A percentile compares a stretch with the other conserved stretches of the same genome.
Conservation (phyloP, 2,797 vertebrate genomes). For the Bucorvus abyssinicus region DNA sequence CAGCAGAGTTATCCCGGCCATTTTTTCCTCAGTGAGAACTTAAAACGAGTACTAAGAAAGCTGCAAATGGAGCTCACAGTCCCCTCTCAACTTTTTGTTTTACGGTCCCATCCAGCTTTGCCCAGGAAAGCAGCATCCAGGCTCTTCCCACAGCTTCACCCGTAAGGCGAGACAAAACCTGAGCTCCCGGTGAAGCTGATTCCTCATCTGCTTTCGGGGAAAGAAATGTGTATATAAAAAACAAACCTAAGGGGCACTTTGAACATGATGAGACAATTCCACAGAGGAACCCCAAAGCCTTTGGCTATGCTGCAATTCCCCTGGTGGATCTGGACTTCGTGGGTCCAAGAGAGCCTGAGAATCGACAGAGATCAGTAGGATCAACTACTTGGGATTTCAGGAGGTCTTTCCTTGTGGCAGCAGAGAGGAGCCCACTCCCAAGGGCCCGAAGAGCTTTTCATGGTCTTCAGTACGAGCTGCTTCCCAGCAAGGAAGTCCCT, state of each 20-base stretch:
- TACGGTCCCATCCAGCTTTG: neutral
- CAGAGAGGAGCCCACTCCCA: neutral
- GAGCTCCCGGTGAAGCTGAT: neutral
- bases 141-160: neutral
- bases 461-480: conserved; percentile 34
- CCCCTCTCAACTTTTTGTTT: neutral
- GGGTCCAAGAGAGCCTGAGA: conserved; percentile 26
- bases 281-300: neutral
- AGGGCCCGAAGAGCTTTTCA: conserved; percentile 13
- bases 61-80: neutral
- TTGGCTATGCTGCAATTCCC: neutral
- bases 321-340: neutral
- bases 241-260: neutral
- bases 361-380: neutral
- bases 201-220: neutral
- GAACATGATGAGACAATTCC: neutral
- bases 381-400: neutral
- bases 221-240: neutral
- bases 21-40: neutral
- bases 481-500: conserved; percentile 42
- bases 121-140: neutral
- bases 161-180: neutral
- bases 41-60: neutral
- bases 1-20: neutral
- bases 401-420: conserved; percentile 8